phyloP scores from a whole-genome alignment of 2,888 invertebrate species.

The Parnassius orleans region DNA sequence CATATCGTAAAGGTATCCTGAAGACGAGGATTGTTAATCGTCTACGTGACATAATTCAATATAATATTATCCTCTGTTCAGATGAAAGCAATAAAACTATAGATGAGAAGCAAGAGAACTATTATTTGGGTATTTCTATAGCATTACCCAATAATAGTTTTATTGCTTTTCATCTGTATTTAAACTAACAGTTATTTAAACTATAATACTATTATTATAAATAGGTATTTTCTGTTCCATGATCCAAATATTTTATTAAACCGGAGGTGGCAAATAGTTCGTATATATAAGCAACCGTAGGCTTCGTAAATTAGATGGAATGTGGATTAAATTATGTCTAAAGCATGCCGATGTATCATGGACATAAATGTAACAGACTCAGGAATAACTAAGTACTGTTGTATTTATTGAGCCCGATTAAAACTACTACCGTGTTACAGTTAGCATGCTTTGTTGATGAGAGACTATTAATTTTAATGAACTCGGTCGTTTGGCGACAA shows the following conservation, averaged over 20 bases:
- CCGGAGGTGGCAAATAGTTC: constrained; percentile 7
- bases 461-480: constrained; percentile 27
- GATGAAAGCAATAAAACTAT: too few relatives aligned
- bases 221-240: not conserved
- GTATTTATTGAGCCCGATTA: constrained; percentile 39
- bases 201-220: too few relatives aligned
- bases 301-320: constrained; percentile 30
- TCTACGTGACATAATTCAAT: too few relatives aligned
- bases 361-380: constrained; percentile 26
- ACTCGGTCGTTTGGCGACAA: constrained; percentile 14
- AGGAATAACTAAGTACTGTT: constrained; percentile 33
- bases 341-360: constrained; percentile 34
- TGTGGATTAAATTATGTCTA: constrained; percentile 37
- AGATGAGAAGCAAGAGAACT: too few relatives aligned
- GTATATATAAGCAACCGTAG: constrained; percentile 1
- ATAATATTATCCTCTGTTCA: too few relatives aligned
- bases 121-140: too few relatives aligned
- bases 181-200: too few relatives aligned
- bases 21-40: too few relatives aligned
- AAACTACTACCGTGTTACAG: constrained; percentile 28
- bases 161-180: too few relatives aligned
- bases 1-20: too few relatives aligned
- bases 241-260: not conserved
- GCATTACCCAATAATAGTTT: too few relatives aligned
- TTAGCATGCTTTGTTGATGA: constrained; percentile 26